Conservation (phyloP, 92 coral and sea anemone genomes). For the Zoanthus gigantus region DNA sequence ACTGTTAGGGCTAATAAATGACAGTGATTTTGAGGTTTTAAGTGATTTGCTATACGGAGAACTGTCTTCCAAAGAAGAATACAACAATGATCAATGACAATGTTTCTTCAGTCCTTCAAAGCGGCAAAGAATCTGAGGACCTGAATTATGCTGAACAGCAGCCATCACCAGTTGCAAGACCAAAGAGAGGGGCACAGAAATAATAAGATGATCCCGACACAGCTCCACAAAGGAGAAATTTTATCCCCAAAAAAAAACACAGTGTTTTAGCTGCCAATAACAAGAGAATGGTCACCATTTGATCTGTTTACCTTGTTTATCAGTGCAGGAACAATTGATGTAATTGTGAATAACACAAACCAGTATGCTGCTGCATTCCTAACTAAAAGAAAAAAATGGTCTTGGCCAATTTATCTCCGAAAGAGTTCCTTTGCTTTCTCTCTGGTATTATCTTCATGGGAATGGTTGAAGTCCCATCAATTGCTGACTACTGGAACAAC, state of each 20-base stretch:
- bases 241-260: neutral
- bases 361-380: neutral
- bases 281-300: conserved; percentile 29
- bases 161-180: conserved; percentile 6
- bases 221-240: conserved; percentile 12
- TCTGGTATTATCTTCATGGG: neutral
- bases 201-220: neutral
- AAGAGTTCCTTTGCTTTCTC: conserved; percentile 13
- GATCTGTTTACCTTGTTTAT: conserved; percentile 27
- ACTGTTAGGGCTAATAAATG: neutral
- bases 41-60: neutral
- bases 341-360: neutral
- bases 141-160: conserved; percentile 7
- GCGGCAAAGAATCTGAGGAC: neutral
- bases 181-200: neutral
- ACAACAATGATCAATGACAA: conserved; percentile 3
- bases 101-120: conserved; percentile 1
- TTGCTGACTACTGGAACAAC: conserved; percentile 8
- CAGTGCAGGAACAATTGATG: neutral
- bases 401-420: neutral
- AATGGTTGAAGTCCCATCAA: conserved; percentile 22
- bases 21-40: conserved; percentile 9
- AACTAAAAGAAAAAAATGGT: neutral
- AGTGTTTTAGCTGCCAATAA: conserved; percentile 34
- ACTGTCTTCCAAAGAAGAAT: conserved; percentile 15